Conservation (phyloP, 2,797 vertebrate species). For the Malacoraja senta region DNA sequence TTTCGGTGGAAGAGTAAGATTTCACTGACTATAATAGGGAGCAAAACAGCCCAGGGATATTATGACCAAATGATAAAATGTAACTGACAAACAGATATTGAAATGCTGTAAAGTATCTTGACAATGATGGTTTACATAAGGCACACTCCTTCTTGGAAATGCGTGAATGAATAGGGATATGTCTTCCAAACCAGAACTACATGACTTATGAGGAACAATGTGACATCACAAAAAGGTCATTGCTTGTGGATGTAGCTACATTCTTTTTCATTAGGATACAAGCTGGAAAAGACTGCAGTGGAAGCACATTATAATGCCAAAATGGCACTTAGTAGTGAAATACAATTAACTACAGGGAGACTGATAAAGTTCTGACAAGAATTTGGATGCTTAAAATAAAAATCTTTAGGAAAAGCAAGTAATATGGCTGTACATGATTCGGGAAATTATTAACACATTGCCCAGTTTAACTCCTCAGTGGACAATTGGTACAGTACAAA, state of each 20-base stretch:
- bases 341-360: neutral
- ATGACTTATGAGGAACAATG: slow-evolving; percentile 14
- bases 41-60: neutral
- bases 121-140: neutral
- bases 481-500: neutral
- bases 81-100: neutral
- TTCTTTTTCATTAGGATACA: neutral
- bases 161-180: neutral
- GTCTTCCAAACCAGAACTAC: slow-evolving; percentile 6
- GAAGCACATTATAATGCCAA: neutral
- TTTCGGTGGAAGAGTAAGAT: neutral
- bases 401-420: neutral
- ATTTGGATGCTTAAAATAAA: neutral
- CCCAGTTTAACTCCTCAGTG: neutral
- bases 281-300: neutral
- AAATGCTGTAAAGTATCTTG: neutral
- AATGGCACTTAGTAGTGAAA: neutral
- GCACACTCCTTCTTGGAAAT: neutral
- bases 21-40: neutral
- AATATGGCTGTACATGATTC: neutral
- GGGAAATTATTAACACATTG: neutral
- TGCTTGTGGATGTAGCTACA: neutral
- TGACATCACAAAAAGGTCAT: slow-evolving; percentile 23
- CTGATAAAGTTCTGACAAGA: neutral
- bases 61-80: neutral